Percentiles rank a stretch among this genome's conserved stretches.
phyloP scores from a whole-genome alignment of 2,797 vertebrate genomes.

The Sibirionetta formosa region DNA sequence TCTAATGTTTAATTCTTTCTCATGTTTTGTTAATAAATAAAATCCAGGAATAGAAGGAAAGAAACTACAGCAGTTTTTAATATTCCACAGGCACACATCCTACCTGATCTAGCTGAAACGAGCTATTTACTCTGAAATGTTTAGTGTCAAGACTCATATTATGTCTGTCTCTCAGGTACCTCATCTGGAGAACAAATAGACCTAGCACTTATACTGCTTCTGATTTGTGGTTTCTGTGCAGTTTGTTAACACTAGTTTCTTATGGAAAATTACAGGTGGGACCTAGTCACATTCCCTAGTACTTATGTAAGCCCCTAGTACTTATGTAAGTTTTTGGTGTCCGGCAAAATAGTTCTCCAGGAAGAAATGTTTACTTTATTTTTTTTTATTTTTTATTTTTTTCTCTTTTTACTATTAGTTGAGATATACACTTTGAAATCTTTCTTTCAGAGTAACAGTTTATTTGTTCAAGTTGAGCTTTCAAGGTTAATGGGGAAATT shows the following conservation, averaged over 20 bases:
- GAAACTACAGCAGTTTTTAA: not conserved
- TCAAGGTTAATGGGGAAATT: not conserved
- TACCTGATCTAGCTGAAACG: not conserved
- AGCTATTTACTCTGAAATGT: not conserved
- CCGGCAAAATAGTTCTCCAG: not conserved
- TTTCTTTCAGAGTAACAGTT: not conserved
- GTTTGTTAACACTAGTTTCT: not conserved
- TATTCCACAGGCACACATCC: not conserved
- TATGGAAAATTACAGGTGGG: not conserved
- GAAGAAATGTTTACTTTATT: not conserved
- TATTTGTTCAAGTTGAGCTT: not conserved
- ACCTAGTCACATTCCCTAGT: not conserved
- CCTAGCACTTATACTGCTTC: not conserved
- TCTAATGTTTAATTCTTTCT: slow-evolving; percentile 23
- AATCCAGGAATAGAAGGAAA: not conserved
- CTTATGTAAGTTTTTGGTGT: not conserved
- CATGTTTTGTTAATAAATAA: slow-evolving; percentile 6
- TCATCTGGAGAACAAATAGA: not conserved
- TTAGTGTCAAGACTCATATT: not conserved
- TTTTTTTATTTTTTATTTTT: not conserved
- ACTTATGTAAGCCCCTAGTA: not conserved
- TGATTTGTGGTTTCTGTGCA: not conserved
- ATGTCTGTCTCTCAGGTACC: not conserved
- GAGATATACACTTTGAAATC: not conserved
- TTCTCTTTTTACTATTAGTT: not conserved